A percentile compares a stretch with the other conserved stretches of the same genome.
Conservation (phyloP, 2,113 vertebrate genomes). For the Sciurus niger region DNA sequence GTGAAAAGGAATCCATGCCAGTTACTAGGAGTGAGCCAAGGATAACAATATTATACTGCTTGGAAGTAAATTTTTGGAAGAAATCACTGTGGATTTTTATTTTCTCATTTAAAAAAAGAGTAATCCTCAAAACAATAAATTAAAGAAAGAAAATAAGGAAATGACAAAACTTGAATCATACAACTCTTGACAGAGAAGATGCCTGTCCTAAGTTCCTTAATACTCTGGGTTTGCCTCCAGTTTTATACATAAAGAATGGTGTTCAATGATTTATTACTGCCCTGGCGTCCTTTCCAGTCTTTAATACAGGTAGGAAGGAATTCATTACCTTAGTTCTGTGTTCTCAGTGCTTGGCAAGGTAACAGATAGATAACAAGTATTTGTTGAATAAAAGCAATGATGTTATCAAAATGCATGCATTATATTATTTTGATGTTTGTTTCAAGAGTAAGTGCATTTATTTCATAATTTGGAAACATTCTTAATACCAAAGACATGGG, state of each 20-base stretch:
- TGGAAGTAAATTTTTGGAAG: constrained; percentile 63
- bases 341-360: background rate
- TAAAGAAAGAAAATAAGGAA: constrained; percentile 40
- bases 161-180: background rate
- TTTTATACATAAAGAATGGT: background rate
- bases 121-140: background rate
- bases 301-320: background rate
- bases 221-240: background rate
- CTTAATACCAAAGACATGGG: background rate
- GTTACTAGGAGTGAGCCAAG: constrained; percentile 5
- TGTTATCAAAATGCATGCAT: background rate
- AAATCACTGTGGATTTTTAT: constrained; percentile 19
- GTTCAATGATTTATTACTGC: background rate
- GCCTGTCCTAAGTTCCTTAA: background rate
- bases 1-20: background rate
- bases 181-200: no score
- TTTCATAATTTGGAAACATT: constrained; percentile 30
- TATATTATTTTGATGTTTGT: background rate
- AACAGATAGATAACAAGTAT: background rate
- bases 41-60: background rate
- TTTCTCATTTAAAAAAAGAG: constrained; percentile 24
- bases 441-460: background rate
- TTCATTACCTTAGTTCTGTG: background rate
- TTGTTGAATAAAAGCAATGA: background rate
- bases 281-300: background rate